Percentiles rank a stretch among this genome's conserved stretches.
These are phyloP conservation scores for Marmota monax DNA, from an alignment of 2,113 vertebrate species.

Conservation along the genomic window DNA sequence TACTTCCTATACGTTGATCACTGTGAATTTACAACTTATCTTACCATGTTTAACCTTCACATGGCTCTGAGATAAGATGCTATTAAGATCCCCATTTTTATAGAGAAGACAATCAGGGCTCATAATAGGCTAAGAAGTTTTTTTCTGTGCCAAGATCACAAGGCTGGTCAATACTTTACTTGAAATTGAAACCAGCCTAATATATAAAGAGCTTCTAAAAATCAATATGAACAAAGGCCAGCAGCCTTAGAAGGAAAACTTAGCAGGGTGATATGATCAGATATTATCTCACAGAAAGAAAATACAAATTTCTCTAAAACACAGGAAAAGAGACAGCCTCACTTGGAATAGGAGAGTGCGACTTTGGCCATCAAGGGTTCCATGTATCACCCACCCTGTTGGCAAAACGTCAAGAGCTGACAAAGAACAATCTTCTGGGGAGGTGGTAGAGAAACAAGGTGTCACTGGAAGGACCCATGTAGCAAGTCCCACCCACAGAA, in stretches of 20 bases:
- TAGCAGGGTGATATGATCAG: neutral
- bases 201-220: conserved; percentile 34
- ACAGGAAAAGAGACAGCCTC: neutral
- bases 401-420: neutral
- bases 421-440: too few species aligned
- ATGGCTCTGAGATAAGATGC: neutral
- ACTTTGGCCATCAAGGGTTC: neutral
- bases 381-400: neutral
- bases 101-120: neutral
- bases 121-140: neutral
- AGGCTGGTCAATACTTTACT: neutral
- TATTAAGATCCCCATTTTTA: neutral
- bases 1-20: neutral
- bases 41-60: neutral
- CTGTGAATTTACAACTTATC: neutral
- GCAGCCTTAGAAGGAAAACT: neutral
- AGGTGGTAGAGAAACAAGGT: neutral
- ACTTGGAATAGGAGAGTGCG: conserved; percentile 1
- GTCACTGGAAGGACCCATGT: too few species aligned
- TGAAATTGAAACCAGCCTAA: conserved; percentile 6
- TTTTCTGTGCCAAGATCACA: neutral
- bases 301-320: neutral
- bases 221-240: neutral
- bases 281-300: neutral
- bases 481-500: neutral